Base-by-base conservation (phyloP, 2,797 vertebrate species). In the Sebastolobus altivelis region DNA sequence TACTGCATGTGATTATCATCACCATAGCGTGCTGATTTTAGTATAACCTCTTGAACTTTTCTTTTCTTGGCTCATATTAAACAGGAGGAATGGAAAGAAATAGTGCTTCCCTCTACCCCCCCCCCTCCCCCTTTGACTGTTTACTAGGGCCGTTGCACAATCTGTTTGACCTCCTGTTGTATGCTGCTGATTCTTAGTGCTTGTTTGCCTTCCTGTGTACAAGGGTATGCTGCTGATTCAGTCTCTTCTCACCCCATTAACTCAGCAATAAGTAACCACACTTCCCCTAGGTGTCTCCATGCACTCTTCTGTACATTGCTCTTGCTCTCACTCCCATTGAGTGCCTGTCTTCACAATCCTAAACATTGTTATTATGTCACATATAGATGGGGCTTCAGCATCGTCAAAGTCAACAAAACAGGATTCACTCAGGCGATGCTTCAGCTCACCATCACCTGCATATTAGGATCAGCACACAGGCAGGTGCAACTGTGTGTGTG, bases 221-320 rank as follows among this genome's bases (percentile, higher is more conserved):
- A 83, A 85, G 90, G 90, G 92, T 92, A 92, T 91, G 91, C 85
- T 95, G 95, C 95, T 96, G 96, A 96, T 95, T 96, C 95, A 95
- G 95, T 79, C 77, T 72, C 88, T 95, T 95, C 91, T 93, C 94
- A 94, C 94, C 90, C 92, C 95, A 96, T 95, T 96, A 96, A 94
- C 94, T 95, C 87, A 92, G 93, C 93, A 96, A 96, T 95, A 94
- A 96, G 95, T 96, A 96, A 96, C 95, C 89, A 94, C 90, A 89
- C 90, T 93, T 93, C 87, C 93, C 88, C 76, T 83, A 38, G 52
- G 69, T 90, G 81, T 88, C 81, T 80, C 72, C 65, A 61, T 88
- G 82, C 70, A 66, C 77, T 73, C 67, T 70, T 66, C 80, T 72
- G 52, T 80, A 73, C 67, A 84, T 59, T 25, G 37, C 35, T 43